Percentiles rank a stretch among this genome's conserved stretches.
phyloP scores from a whole-genome alignment of 2,888 invertebrate genomes.

The Anorthoa munda region DNA sequence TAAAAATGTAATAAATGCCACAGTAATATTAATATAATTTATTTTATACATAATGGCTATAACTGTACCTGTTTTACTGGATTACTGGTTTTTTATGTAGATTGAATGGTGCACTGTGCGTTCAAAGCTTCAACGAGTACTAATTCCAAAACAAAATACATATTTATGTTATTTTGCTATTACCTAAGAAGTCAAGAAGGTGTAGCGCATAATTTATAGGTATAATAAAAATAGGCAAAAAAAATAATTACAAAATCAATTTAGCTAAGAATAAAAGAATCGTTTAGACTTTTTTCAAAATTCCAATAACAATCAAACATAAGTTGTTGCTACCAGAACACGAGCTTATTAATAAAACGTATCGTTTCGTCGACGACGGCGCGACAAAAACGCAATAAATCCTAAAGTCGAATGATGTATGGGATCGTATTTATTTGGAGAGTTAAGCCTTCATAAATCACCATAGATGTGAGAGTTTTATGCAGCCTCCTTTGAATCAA shows the following conservation, averaged over 20 bases:
- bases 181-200: too few species aligned
- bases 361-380: slow-evolving; percentile 34
- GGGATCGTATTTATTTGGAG: slow-evolving; percentile 64
- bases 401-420: slow-evolving; percentile 66
- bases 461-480: slow-evolving; percentile 59
- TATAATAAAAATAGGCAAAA: too few species aligned
- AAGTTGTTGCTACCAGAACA: slow-evolving; percentile 26
- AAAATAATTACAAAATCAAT: background rate
- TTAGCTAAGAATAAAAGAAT: background rate
- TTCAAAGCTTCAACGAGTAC: background rate
- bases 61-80: background rate
- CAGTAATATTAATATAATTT: background rate
- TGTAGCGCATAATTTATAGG: background rate
- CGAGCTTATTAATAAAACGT: slow-evolving; percentile 40
- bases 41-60: background rate
- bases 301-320: slow-evolving; percentile 35
- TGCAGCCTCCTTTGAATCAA: slow-evolving; percentile 47
- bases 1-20: background rate
- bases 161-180: background rate
- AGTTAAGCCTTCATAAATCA: slow-evolving; percentile 64
- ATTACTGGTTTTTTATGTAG: background rate
- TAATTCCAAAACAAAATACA: background rate
- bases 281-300: slow-evolving; percentile 1
- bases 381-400: slow-evolving; percentile 64
- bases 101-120: background rate